Evolutionary conservation across 2,888 invertebrate genomes (phyloP).

Genomic region (Thalpophila matura): DNA sequence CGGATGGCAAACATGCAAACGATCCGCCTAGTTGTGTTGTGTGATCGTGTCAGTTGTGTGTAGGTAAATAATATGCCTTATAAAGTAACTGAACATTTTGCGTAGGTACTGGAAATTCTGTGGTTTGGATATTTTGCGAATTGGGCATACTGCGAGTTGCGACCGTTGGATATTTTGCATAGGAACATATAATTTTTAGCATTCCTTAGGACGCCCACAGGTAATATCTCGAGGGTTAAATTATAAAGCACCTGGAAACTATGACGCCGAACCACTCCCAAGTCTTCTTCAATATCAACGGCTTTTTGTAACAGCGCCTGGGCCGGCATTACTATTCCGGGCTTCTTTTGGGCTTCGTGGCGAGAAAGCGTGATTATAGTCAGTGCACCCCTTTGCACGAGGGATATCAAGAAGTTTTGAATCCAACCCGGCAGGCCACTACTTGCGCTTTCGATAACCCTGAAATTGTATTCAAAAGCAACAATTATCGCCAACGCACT

Average conservation of each 20-base stretch:
- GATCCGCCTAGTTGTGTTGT: no score
- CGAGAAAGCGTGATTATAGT: constrained; percentile 80
- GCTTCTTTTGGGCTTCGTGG: constrained; percentile 69
- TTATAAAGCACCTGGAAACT: constrained; percentile 57
- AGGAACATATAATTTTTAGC: no score
- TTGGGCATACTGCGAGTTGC: no score
- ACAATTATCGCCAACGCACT: not conserved
- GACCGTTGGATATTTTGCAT: no score
- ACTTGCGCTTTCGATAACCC: constrained; percentile 91
- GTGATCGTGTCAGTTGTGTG: no score
- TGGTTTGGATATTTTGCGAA: no score
- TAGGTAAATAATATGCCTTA: no score
- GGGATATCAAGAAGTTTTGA: constrained; percentile 91
- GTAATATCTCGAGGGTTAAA: no score
- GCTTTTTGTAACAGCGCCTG: constrained; percentile 64
- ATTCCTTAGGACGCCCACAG: no score
- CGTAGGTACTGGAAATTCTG: no score
- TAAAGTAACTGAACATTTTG: no score
- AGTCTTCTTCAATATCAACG: constrained; percentile 26
- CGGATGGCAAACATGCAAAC: no score
- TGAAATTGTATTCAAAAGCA: constrained; percentile 43
- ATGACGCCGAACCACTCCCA: constrained; percentile 9
- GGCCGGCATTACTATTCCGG: constrained; percentile 75
- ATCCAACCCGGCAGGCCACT: constrained; percentile 93
- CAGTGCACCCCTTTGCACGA: constrained; percentile 89